Conservation (phyloP, 1,140 invertebrate genomes). For the Parapsyche elsis region DNA sequence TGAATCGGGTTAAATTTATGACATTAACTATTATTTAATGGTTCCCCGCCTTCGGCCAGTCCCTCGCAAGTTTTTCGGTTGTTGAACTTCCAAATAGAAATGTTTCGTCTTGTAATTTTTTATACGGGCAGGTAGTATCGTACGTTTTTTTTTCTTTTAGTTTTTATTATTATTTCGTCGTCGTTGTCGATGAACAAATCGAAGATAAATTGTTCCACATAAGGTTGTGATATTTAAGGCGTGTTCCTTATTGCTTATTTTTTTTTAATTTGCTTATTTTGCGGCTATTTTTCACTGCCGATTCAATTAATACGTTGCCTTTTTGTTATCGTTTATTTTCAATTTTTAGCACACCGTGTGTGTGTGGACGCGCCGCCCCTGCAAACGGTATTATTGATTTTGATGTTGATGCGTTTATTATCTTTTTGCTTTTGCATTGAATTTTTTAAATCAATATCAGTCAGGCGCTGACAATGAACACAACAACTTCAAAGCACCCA, state of each 20-base stretch:
- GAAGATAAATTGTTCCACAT: conserved; percentile 30
- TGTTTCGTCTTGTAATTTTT: conserved; percentile 5
- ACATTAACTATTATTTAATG: conserved; percentile 32
- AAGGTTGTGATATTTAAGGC: conserved; percentile 27
- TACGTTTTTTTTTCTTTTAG: background rate
- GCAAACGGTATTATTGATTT: conserved; percentile 18
- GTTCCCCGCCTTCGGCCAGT: conserved; percentile 22
- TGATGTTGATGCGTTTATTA: conserved; percentile 9
- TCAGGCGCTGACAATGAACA: too few relatives aligned
- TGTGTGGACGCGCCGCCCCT: background rate
- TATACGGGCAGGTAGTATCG: background rate
- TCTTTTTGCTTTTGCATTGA: background rate
- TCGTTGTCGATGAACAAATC: conserved; percentile 23
- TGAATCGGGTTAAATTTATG: conserved; percentile 11
- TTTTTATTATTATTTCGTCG: background rate
- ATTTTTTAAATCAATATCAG: background rate
- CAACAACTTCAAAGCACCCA: too few relatives aligned
- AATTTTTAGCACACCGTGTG: background rate
- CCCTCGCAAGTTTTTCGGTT: conserved; percentile 13
- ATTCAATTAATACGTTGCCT: conserved; percentile 24
- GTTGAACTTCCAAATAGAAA: conserved; percentile 16
- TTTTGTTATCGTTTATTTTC: background rate
- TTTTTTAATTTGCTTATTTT: conserved; percentile 10
- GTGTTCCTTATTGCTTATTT: conserved; percentile 25
- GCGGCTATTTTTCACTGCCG: conserved; percentile 12